A percentile compares a stretch with the other conserved stretches of the same genome.
These are phyloP conservation scores for Hypsopygia costalis DNA, from an alignment of 2,888 invertebrate genomes.

Conservation along the genomic window DNA sequence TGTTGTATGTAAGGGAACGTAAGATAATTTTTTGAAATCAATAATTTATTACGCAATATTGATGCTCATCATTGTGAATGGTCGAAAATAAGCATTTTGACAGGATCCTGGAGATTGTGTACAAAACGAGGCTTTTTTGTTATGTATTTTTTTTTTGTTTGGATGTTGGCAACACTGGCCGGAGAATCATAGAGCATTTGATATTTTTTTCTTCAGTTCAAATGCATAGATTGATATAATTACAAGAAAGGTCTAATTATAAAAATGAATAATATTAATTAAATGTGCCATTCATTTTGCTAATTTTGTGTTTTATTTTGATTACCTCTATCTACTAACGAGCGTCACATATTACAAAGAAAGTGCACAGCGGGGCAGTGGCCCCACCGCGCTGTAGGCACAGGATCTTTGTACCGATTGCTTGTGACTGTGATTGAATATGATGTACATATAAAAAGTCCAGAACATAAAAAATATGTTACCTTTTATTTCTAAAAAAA, in stretches of 20 bases:
- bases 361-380: background rate
- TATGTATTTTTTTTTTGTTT: slow-evolving; percentile 32
- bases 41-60: slow-evolving; percentile 62
- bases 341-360: no score
- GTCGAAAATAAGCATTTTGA: slow-evolving; percentile 33
- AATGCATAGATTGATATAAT: slow-evolving; percentile 71
- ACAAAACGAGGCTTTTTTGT: slow-evolving; percentile 62
- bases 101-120: slow-evolving; percentile 60
- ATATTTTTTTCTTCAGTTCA: slow-evolving; percentile 53
- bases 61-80: slow-evolving; percentile 44
- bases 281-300: slow-evolving; percentile 82
- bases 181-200: slow-evolving; percentile 50
- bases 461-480: no score
- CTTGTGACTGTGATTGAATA: no score
- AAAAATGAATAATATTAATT: slow-evolving; percentile 81
- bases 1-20: slow-evolving; percentile 49
- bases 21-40: slow-evolving; percentile 33
- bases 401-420: background rate
- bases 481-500: no score
- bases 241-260: slow-evolving; percentile 78
- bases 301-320: slow-evolving; percentile 73
- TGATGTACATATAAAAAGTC: no score
- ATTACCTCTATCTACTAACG: background rate
- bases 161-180: no score
- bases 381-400: no score